phyloP scores from a whole-genome alignment of 2,888 invertebrate genomes.

The Clusia tigrina region DNA sequence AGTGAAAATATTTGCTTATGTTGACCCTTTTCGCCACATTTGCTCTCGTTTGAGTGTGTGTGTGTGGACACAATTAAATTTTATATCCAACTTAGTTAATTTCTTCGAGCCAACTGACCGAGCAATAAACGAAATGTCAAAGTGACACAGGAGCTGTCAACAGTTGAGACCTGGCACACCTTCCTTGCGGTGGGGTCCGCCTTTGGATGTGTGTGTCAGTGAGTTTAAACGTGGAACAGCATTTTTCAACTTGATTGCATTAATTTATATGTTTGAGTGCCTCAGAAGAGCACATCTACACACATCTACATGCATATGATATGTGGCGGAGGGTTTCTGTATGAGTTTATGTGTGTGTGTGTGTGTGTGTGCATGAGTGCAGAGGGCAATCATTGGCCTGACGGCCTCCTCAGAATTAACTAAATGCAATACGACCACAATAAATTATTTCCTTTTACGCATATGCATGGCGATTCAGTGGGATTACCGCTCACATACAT shows the following conservation, averaged over 20 bases:
- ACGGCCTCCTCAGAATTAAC: too few relatives aligned
- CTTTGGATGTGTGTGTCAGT: too few relatives aligned
- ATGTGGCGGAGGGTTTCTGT: background rate
- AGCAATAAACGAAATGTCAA: background rate
- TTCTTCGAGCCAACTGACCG: background rate
- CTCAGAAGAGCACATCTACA: background rate
- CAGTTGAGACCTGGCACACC: too few relatives aligned
- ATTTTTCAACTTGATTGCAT: slow-evolving; percentile 6
- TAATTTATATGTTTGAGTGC: background rate
- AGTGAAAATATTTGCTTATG: slow-evolving; percentile 6
- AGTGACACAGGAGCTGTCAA: too few relatives aligned
- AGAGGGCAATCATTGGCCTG: too few relatives aligned
- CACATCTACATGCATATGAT: background rate
- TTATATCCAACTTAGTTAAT: background rate
- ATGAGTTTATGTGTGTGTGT: background rate
- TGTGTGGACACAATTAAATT: background rate
- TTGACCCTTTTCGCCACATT: too few relatives aligned
- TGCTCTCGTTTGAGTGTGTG: background rate
- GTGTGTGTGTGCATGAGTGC: background rate
- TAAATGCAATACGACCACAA: too few relatives aligned
- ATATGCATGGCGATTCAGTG: too few relatives aligned
- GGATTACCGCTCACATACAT: too few relatives aligned
- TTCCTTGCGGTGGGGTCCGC: too few relatives aligned
- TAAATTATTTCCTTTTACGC: too few relatives aligned
- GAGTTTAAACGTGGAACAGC: too few relatives aligned